These are phyloP conservation scores for Steinernema feltiae DNA, from an alignment of 1,140 invertebrate species.

Conservation along the genomic window DNA sequence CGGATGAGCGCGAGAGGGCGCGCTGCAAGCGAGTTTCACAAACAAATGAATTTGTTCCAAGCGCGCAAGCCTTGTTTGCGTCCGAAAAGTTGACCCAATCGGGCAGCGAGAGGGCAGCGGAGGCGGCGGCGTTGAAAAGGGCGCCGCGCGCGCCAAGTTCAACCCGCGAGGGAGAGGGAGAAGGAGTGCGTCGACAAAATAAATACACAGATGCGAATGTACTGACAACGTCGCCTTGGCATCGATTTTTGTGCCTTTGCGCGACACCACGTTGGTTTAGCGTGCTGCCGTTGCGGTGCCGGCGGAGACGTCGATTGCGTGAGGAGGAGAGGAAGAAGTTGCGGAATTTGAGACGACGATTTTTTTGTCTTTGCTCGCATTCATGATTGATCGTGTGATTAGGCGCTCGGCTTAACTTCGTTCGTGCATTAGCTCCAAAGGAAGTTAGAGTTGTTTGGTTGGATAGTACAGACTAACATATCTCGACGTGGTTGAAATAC, in stretches of 20 bases:
- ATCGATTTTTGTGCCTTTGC: neutral
- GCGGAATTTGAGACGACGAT: neutral
- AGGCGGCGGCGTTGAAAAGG: neutral
- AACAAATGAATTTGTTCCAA: neutral
- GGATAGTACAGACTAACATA: too few species aligned
- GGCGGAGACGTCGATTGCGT: neutral
- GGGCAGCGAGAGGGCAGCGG: neutral
- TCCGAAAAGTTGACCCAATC: neutral
- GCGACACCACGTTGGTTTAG: neutral
- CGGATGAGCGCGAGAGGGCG: neutral
- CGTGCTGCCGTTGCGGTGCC: neutral
- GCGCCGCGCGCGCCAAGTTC: neutral
- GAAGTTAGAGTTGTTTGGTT: too few species aligned
- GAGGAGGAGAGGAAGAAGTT: neutral
- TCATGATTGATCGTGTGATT: conserved; percentile 7
- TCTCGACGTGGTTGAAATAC: too few species aligned
- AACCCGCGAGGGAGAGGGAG: neutral
- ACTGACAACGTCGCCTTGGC: neutral
- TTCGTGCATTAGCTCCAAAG: too few species aligned
- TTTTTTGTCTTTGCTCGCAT: too few species aligned
- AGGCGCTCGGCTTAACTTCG: too few species aligned
- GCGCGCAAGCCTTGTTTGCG: neutral
- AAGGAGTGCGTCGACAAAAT: neutral
- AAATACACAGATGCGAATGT: neutral
- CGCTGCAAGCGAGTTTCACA: neutral